These are phyloP conservation scores for Babyrousa celebensis DNA, from an alignment of 2,797 vertebrate species.

Conservation along the genomic window DNA sequence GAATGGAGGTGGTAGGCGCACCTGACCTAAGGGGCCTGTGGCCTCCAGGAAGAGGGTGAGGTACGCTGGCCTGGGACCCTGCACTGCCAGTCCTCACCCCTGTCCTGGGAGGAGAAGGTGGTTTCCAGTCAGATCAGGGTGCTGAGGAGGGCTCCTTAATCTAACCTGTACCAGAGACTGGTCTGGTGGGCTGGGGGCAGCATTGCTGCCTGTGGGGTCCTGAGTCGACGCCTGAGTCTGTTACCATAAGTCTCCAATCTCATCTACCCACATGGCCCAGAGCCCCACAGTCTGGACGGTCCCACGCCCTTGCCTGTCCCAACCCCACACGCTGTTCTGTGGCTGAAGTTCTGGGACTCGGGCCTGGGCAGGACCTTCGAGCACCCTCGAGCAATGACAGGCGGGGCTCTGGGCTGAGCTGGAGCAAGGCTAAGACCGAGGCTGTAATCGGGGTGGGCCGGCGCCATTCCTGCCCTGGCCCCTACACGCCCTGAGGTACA, in stretches of 20 bases:
- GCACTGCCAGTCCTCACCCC: neutral
- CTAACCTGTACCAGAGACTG: neutral
- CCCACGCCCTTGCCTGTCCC: neutral
- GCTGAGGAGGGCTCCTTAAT: no score
- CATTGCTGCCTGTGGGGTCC: neutral
- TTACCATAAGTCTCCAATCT: neutral
- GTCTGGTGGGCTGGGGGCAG: neutral
- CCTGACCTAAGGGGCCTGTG: neutral
- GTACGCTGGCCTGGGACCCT: neutral
- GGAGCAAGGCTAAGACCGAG: neutral
- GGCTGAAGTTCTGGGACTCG: neutral
- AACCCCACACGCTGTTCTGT: neutral
- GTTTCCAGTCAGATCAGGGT: neutral
- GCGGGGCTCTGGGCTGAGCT: neutral
- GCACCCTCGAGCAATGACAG: neutral
- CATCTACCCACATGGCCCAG: neutral
- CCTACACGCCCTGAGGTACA: neutral
- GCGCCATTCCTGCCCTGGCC: neutral
- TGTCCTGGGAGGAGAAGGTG: neutral
- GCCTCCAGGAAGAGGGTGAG: neutral
- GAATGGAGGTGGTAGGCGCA: neutral
- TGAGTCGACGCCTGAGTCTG: neutral
- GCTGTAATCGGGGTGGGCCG: neutral
- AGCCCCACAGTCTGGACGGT: neutral
- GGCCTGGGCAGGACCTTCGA: neutral